Evolutionary conservation across 2,888 invertebrate genomes (phyloP).

Genomic region (Erebia ligea): DNA sequence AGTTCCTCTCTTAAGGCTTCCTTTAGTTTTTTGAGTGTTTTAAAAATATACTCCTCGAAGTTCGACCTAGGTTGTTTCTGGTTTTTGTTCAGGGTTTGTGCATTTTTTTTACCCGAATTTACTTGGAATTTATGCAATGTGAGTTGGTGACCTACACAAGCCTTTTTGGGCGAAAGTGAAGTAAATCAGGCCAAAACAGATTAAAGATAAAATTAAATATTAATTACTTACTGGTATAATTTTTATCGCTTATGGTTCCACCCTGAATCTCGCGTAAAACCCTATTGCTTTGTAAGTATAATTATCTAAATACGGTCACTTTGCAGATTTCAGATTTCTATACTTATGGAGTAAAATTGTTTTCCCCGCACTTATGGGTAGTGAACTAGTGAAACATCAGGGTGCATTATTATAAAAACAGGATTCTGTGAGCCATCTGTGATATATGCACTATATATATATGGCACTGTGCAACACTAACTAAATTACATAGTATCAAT

Average conservation of each 20-base stretch:
- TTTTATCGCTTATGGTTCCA: not conserved
- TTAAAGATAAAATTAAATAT: not conserved
- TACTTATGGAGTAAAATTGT: too few species aligned
- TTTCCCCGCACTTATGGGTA: too few species aligned
- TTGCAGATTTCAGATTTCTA: too few species aligned
- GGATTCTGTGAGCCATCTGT: too few species aligned
- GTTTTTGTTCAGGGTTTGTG: not conserved
- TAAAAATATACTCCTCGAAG: not conserved
- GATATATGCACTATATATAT: too few species aligned
- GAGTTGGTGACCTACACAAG: not conserved
- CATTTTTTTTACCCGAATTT: not conserved
- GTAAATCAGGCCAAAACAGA: not conserved
- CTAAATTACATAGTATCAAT: too few species aligned
- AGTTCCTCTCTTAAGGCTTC: constrained; percentile 27
- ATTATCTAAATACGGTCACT: too few species aligned
- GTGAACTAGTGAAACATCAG: too few species aligned
- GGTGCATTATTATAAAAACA: too few species aligned
- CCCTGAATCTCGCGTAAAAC: too few species aligned
- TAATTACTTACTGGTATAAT: not conserved
- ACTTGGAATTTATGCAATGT: not conserved
- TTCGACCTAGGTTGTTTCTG: not conserved
- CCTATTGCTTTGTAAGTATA: too few species aligned
- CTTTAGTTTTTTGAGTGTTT: constrained; percentile 18
- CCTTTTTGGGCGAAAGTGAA: not conserved
- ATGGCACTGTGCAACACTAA: too few species aligned